Evolutionary conservation across 2,888 invertebrate species (phyloP).

Genomic region (Pseudanteris insignis): DNA sequence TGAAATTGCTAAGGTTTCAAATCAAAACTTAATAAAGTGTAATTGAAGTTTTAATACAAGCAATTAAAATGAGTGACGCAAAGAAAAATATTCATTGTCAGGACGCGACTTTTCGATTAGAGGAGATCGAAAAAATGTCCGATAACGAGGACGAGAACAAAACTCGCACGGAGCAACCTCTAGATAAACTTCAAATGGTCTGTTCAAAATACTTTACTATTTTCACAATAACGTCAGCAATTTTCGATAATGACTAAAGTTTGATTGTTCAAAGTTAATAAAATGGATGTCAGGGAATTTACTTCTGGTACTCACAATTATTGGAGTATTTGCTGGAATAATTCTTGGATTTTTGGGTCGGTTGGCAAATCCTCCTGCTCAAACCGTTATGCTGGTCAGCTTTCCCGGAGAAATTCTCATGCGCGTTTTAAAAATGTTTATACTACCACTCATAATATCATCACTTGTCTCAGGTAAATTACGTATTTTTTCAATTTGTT

Average conservation of each 20-base stretch:
- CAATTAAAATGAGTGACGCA: conserved; percentile 32
- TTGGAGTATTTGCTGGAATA: conserved; percentile 70
- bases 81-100: conserved; percentile 37
- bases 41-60: conserved; percentile 50
- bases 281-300: conserved; percentile 69
- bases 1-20: conserved; percentile 52
- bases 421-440: conserved; percentile 76
- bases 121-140: conserved; percentile 56
- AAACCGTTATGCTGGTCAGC: conserved; percentile 70
- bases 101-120: conserved; percentile 45
- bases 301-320: conserved; percentile 71
- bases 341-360: conserved; percentile 70
- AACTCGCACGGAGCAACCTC: conserved; percentile 17
- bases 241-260: no score
- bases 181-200: conserved; percentile 31
- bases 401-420: conserved; percentile 77
- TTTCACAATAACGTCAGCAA: no score
- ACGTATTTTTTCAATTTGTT: not conserved
- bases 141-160: conserved; percentile 50
- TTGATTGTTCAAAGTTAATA: conserved; percentile 50
- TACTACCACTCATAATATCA: conserved; percentile 74
- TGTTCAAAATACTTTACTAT: conserved; percentile 6
- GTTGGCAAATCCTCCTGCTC: conserved; percentile 64
- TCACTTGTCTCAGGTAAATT: conserved; percentile 71
- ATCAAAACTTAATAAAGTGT: conserved; percentile 46